phyloP scores from a whole-genome alignment of 2,888 invertebrate genomes.

The Drosophila maculinotata region DNA sequence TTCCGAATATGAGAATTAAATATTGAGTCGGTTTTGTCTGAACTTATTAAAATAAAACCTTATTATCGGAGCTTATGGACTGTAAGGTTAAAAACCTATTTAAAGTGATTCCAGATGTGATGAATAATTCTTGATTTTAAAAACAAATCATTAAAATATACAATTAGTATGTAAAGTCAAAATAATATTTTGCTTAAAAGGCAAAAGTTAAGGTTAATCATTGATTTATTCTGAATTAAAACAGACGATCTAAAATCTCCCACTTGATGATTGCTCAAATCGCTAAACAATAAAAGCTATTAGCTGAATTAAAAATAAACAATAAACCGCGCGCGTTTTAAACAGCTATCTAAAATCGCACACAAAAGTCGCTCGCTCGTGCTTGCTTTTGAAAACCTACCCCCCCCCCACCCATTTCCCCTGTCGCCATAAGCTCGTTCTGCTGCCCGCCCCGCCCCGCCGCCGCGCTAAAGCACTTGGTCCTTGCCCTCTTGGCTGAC shows the following conservation, averaged over 20 bases:
- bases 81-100: too few relatives aligned
- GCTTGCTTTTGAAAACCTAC: constrained; percentile 58
- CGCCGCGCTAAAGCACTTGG: constrained; percentile 33
- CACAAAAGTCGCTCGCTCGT: constrained; percentile 59
- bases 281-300: constrained; percentile 5
- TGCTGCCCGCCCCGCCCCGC: constrained; percentile 30
- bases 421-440: constrained; percentile 36
- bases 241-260: neutral
- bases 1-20: too few relatives aligned
- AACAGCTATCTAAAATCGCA: constrained; percentile 42
- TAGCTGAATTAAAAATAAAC: constrained; percentile 23
- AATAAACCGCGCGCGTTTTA: constrained; percentile 39
- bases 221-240: neutral
- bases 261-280: constrained; percentile 24
- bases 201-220: neutral
- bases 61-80: too few relatives aligned
- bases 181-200: too few relatives aligned
- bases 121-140: too few relatives aligned
- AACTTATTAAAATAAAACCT: too few relatives aligned
- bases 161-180: too few relatives aligned
- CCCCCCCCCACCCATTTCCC: neutral
- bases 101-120: too few relatives aligned
- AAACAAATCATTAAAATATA: too few relatives aligned
- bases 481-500: constrained; percentile 31
- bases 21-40: too few relatives aligned